phyloP scores from a whole-genome alignment of 2,113 vertebrate genomes.

The Cephalopholis sonnerati region DNA sequence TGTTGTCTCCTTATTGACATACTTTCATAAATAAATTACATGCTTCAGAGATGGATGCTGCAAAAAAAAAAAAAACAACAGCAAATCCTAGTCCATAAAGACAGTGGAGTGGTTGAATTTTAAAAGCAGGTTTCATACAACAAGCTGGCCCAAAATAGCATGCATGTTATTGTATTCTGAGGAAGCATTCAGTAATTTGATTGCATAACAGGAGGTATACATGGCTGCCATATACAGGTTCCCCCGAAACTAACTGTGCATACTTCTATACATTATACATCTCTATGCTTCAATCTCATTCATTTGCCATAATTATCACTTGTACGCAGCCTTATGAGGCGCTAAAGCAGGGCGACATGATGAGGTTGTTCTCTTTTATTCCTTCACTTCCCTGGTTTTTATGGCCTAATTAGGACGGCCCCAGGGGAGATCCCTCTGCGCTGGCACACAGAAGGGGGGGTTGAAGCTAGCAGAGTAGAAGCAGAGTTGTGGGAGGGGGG shows the following conservation, averaged over 20 bases:
- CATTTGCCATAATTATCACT: constrained; percentile 51
- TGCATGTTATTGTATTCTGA: background rate
- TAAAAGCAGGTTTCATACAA: background rate
- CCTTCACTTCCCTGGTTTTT: constrained; percentile 61
- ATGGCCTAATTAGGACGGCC: constrained; percentile 67
- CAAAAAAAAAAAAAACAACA: background rate
- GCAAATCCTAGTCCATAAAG: background rate
- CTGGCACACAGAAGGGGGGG: constrained; percentile 7
- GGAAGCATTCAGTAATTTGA: background rate
- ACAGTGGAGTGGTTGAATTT: no score
- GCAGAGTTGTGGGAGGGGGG: background rate
- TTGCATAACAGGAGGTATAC: constrained; percentile 15
- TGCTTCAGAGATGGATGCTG: no score
- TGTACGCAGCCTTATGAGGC: constrained; percentile 37
- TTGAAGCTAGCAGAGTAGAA: background rate
- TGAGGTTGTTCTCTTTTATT: constrained; percentile 68
- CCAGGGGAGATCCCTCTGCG: constrained; percentile 30
- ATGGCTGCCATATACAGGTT: background rate
- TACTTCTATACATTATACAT: constrained; percentile 14
- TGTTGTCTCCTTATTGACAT: background rate
- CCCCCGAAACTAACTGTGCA: background rate
- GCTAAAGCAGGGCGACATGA: constrained; percentile 55
- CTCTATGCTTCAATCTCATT: constrained; percentile 27
- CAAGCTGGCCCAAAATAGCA: background rate
- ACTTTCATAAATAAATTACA: no score